phyloP scores from a whole-genome alignment of 2,797 vertebrate species.

The Onychomys torridus region DNA sequence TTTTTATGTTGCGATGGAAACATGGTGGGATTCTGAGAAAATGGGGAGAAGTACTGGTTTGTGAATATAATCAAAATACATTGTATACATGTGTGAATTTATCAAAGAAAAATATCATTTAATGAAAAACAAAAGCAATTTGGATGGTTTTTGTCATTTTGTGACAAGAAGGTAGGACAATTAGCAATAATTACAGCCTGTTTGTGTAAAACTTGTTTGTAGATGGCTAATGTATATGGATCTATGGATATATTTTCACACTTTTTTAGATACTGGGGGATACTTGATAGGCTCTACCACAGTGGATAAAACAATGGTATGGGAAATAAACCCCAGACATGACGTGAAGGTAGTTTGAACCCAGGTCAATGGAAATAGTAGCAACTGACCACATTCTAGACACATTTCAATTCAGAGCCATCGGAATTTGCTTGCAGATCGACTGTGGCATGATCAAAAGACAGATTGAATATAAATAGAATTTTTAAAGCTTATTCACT shows the following conservation, averaged over 20 bases:
- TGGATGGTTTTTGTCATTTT: not conserved
- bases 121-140: not conserved
- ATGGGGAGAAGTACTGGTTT: not conserved
- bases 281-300: not conserved
- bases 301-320: not conserved
- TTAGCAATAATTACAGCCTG: not conserved
- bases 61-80: not conserved
- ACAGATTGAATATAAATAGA: not conserved
- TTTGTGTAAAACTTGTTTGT: not conserved
- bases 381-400: not conserved
- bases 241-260: not conserved
- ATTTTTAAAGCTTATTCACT: not conserved
- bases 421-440: not conserved
- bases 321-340: not conserved
- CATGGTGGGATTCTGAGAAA: not conserved
- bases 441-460: not conserved
- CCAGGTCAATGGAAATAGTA: not conserved
- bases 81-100: not conserved
- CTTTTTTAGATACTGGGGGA: not conserved
- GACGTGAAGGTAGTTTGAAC: not conserved
- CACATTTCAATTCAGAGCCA: not conserved
- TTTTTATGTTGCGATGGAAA: not conserved
- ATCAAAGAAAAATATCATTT: not conserved
- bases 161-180: not conserved
- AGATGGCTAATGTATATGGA: not conserved